These are phyloP conservation scores for Mactromeris polynyma DNA, from an alignment of 2,888 invertebrate genomes.

Conservation along the genomic window DNA sequence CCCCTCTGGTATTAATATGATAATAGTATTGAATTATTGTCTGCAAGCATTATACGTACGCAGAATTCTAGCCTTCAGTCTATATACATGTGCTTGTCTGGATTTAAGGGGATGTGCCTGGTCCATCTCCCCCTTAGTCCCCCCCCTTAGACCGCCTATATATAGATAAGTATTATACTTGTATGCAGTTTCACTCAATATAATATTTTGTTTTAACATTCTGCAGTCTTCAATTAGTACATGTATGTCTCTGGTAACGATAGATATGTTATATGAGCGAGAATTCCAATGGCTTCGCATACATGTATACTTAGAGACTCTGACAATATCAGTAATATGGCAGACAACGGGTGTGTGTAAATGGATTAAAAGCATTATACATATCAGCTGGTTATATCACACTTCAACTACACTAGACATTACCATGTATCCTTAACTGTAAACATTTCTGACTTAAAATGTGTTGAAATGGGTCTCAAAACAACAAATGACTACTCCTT, in stretches of 20 bases:
- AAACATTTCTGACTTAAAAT: background rate
- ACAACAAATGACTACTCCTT: background rate
- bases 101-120: too few species aligned
- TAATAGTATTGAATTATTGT: too few species aligned
- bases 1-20: too few species aligned
- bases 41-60: too few species aligned
- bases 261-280: background rate
- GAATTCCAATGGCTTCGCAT: background rate
- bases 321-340: background rate
- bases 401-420: background rate
- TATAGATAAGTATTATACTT: too few species aligned
- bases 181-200: too few species aligned
- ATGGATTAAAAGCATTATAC: background rate
- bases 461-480: background rate
- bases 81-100: too few species aligned
- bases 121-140: too few species aligned
- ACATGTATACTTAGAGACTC: background rate
- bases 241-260: background rate
- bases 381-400: background rate
- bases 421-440: background rate
- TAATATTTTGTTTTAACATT: too few species aligned
- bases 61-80: too few species aligned
- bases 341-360: background rate
- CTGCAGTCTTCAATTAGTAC: too few species aligned
- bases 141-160: too few species aligned